phyloP scores from a whole-genome alignment of 2,113 vertebrate genomes.

The Corapipo altera region DNA sequence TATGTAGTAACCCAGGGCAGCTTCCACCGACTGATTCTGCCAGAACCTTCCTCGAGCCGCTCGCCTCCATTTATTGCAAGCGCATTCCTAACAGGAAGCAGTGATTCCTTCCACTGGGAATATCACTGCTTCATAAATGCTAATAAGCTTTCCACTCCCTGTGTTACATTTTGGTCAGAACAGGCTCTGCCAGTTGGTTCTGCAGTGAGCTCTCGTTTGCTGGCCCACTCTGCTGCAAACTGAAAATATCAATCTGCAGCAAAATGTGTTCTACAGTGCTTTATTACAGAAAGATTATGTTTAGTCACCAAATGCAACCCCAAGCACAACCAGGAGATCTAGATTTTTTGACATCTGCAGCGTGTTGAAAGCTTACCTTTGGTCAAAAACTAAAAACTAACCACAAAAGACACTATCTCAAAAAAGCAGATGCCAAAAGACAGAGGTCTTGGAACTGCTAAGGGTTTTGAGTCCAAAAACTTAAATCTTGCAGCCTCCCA shows the following conservation, averaged over 20 bases:
- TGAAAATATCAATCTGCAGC: not conserved
- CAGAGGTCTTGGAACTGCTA: not conserved
- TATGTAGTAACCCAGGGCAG: not conserved
- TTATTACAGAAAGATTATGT: not conserved
- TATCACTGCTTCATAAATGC: not conserved
- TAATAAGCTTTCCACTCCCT: not conserved
- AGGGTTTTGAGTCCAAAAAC: not conserved
- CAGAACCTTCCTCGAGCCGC: not conserved
- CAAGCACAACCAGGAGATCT: not conserved
- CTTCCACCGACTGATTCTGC: not conserved
- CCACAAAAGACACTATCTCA: not conserved
- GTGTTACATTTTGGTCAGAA: not conserved
- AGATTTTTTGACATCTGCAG: not conserved
- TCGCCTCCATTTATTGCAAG: not conserved
- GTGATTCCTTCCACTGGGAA: not conserved
- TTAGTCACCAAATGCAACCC: not conserved
- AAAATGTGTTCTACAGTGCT: not conserved
- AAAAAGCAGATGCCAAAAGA: not conserved
- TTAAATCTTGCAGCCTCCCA: not conserved
- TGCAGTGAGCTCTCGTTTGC: rapidly evolving
- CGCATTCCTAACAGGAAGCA: not conserved
- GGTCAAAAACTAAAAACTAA: not conserved
- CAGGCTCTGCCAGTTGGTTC: not conserved
- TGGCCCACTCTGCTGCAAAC: not conserved
- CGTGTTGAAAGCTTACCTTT: not conserved